Evolutionary conservation across 2,113 vertebrate genomes (phyloP).

Genomic region (Hemichromis elongatus): DNA sequence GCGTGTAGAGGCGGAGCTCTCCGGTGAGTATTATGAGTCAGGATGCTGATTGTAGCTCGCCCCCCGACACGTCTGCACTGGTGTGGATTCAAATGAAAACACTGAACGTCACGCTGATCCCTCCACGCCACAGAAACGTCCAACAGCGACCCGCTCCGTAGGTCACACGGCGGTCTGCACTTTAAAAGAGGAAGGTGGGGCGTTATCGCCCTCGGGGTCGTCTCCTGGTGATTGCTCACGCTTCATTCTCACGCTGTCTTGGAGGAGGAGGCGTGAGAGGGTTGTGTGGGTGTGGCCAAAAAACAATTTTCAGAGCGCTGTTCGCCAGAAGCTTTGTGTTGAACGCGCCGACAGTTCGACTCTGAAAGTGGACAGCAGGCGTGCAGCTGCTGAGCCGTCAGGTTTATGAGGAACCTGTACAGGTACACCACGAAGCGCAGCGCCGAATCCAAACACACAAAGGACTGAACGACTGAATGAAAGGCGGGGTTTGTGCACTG

Average conservation of each 20-base stretch:
- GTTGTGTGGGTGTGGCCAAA: too few species aligned
- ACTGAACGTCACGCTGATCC: background rate
- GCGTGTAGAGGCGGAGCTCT: conserved; percentile 32
- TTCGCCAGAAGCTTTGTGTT: too few species aligned
- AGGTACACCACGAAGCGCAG: background rate
- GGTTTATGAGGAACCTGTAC: background rate
- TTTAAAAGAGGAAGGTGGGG: background rate
- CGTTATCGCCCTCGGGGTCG: background rate
- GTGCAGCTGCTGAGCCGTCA: background rate
- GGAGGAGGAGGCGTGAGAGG: too few species aligned
- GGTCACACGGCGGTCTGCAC: too few species aligned
- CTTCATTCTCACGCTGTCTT: too few species aligned
- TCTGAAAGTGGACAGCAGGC: background rate
- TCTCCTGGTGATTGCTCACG: background rate
- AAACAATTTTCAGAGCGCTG: too few species aligned
- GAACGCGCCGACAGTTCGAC: background rate
- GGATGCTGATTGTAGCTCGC: background rate
- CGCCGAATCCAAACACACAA: background rate
- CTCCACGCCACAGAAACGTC: background rate
- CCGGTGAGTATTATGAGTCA: conserved; percentile 42
- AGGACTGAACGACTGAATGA: background rate
- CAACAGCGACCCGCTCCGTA: background rate
- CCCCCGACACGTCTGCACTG: background rate
- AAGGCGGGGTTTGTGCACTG: background rate
- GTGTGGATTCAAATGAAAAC: conserved; percentile 1